phyloP scores from a whole-genome alignment of 1,140 invertebrate species.

The Trichomalopsis sarcophagae region DNA sequence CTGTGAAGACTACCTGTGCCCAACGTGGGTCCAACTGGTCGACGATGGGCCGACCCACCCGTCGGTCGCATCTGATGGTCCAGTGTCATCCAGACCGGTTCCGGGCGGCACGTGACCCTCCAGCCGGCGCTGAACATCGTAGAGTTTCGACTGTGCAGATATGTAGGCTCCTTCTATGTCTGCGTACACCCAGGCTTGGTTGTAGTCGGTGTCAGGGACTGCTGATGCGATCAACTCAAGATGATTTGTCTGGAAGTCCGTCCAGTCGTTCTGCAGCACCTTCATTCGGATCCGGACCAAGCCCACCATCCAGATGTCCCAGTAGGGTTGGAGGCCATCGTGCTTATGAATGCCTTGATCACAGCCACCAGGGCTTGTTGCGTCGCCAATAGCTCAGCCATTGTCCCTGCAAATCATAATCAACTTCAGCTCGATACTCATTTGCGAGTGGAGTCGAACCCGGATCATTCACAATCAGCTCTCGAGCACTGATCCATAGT shows the following conservation, averaged over 20 bases:
- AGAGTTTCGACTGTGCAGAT: background rate
- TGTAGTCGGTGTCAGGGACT: background rate
- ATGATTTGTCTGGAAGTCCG: constrained; percentile 1
- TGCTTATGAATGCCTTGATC: background rate
- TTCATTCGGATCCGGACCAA: background rate
- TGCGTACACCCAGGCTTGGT: background rate
- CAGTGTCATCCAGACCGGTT: background rate
- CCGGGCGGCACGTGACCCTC: background rate
- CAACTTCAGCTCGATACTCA: background rate
- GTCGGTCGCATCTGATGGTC: background rate
- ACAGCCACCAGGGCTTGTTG: background rate
- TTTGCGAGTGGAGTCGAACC: background rate
- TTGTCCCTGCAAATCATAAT: background rate
- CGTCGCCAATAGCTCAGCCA: background rate
- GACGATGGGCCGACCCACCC: too few relatives aligned
- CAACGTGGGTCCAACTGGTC: too few relatives aligned
- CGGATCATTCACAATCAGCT: background rate
- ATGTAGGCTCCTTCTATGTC: background rate
- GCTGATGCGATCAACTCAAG: background rate
- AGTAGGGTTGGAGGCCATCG: background rate
- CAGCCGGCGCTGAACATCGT: background rate
- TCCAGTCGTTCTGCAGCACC: background rate
- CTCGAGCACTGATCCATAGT: background rate
- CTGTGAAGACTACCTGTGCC: too few relatives aligned
- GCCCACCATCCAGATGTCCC: background rate